phyloP scores from a whole-genome alignment of 2,797 vertebrate genomes.

The Lepidocolaptes lacrymiger region DNA sequence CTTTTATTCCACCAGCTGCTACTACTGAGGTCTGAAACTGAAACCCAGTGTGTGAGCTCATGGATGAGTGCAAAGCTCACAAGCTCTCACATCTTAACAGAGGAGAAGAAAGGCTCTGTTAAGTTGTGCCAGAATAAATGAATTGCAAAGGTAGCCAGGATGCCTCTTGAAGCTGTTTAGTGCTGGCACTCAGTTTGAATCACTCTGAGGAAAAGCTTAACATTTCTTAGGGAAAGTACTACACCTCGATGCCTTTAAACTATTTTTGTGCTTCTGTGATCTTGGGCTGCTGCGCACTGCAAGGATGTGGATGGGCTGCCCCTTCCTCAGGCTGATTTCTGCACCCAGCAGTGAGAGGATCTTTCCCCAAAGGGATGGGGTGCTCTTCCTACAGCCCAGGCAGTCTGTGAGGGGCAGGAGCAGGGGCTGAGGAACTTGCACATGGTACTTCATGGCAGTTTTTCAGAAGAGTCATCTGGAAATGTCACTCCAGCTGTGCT shows the following conservation, averaged over 20 bases:
- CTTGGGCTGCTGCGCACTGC: background rate
- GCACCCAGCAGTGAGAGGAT: background rate
- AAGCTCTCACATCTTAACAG: conserved; percentile 10
- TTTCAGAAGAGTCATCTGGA: background rate
- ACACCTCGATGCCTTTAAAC: background rate
- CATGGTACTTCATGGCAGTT: background rate
- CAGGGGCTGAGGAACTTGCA: background rate
- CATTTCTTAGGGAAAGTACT: background rate
- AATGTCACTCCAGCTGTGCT: background rate
- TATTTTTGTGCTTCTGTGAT: background rate
- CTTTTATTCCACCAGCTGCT: conserved; percentile 62
- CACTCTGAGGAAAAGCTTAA: background rate
- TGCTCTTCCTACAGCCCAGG: background rate
- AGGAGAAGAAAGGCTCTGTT: conserved; percentile 40
- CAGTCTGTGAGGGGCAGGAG: background rate
- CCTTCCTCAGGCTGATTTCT: background rate
- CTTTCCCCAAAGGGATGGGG: background rate
- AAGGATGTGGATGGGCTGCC: accelerated
- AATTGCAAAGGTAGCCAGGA: conserved; percentile 33
- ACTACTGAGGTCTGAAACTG: conserved; percentile 41
- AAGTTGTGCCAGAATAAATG: conserved; percentile 54
- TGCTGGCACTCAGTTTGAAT: conserved; percentile 27
- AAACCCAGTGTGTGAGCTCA: conserved; percentile 31
- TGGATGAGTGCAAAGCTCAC: conserved; percentile 49
- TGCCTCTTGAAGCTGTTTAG: conserved; percentile 39